phyloP scores from a whole-genome alignment of 2,797 vertebrate species.

The Coranthus polyacanthus region DNA sequence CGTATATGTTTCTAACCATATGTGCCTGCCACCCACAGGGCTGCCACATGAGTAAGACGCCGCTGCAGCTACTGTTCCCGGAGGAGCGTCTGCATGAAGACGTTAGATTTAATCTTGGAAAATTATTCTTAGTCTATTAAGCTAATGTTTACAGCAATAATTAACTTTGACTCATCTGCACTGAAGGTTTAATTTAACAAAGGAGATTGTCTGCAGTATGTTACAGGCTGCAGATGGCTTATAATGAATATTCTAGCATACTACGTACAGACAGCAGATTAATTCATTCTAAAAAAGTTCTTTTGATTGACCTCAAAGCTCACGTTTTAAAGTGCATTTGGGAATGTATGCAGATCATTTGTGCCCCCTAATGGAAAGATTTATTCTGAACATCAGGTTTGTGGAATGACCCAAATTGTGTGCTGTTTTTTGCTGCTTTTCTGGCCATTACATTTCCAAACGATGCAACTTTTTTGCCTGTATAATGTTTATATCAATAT shows the following conservation, averaged over 20 bases:
- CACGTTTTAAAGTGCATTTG: constrained; percentile 12
- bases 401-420: not conserved
- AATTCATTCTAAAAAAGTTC: constrained; percentile 17
- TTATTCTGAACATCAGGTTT: constrained; percentile 17
- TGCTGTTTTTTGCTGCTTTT: not conserved
- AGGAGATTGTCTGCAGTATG: not conserved
- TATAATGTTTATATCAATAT: not conserved
- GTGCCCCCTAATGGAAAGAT: constrained; percentile 68
- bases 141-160: constrained; percentile 43
- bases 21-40: constrained; percentile 38
- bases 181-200: constrained; percentile 30
- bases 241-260: constrained; percentile 36
- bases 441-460: constrained; percentile 4
- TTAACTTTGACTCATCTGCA: constrained; percentile 32
- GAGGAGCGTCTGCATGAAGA: constrained; percentile 34
- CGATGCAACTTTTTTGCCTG: not conserved
- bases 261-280: constrained; percentile 29
- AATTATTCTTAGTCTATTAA: constrained; percentile 43
- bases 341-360: constrained; percentile 33
- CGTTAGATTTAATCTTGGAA: constrained; percentile 27
- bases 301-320: constrained; percentile 34
- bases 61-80: constrained; percentile 1
- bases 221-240: constrained; percentile 40
- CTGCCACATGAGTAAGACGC: constrained; percentile 21
- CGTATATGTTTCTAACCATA: too few species aligned